Base-by-base conservation (phyloP, 2,888 invertebrate genomes). In the Pollenia griseotomentosa region DNA sequence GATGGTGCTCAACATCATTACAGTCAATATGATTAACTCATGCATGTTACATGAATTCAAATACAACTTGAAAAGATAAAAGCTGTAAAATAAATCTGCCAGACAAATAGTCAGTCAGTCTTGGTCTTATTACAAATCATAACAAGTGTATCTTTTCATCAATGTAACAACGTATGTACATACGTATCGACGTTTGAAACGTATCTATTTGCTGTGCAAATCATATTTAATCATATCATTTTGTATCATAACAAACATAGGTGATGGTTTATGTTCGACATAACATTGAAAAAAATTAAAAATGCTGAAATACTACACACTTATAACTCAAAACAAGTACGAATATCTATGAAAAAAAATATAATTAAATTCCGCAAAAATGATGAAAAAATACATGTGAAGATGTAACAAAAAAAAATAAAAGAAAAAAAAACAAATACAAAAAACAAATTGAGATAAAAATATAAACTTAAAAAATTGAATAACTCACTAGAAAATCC, bases 341-440 rank as follows among this genome's bases (percentile, higher is more conserved):
- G 12, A 55, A 23, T 23, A 70, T 48, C 12, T 33, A 8, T 19
- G 14, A 51, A 65, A 44, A 65, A 83, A 86, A 83, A 79, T 59
- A 70, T 77, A 87, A 87, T 87, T 84, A 81, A 86, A 87, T 87
- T 87, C 84, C 87, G 87, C 84, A 84, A 81, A 86, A n/a, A 42
- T 71, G 23, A 51, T 53, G 42, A 44, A 48, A 48, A 70, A 68
- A 79, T 44, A 7, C 44, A 80, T 33, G 23, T 70, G 33, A 61
- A 61, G 12, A 53, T 70, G 70, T 11, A 79, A 63, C 44, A 19
- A 14, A 61, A 46, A 68, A 55, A 19, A 19, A 14, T 53, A 46
- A 68, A 55, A 19, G 1, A 61, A 59, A 33, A 16, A 23, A 23
- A 23, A 23, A 23, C 23, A 23, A 23, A 33, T 6, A 33, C 11